Percentiles rank a stretch among this genome's conserved stretches.
Evolutionary conservation across 2,113 vertebrate genomes (phyloP).

Genomic region (Apodemus speciosus): DNA sequence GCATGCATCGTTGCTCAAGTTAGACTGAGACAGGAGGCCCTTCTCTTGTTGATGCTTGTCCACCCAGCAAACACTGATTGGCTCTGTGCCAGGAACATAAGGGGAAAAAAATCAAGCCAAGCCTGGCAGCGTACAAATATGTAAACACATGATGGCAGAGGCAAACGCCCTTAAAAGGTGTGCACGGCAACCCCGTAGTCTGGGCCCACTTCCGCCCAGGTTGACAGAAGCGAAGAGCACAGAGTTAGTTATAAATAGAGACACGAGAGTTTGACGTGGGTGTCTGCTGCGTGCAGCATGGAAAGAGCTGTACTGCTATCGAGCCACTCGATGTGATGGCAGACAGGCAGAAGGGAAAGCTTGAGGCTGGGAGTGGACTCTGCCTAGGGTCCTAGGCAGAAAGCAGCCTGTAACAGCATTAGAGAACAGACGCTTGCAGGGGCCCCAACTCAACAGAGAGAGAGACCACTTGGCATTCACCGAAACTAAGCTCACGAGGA

Average conservation of each 20-base stretch:
- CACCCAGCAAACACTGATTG: not conserved
- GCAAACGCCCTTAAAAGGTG: not conserved
- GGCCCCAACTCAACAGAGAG: not conserved
- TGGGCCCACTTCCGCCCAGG: not conserved
- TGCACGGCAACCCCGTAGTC: not conserved
- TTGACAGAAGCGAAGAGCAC: not conserved
- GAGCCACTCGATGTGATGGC: not conserved
- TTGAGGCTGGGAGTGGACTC: not conserved
- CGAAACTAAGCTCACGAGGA: not conserved
- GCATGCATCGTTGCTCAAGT: not conserved
- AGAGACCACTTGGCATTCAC: conserved; percentile 9
- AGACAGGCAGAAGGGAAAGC: not conserved
- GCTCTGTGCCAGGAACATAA: not conserved
- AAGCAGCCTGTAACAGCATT: not conserved
- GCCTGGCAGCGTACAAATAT: not conserved
- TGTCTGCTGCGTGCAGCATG: not conserved
- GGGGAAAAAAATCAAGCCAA: not conserved
- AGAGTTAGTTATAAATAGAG: not conserved
- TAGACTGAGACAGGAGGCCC: not conserved
- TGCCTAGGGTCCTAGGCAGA: not conserved
- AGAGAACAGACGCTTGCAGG: not conserved
- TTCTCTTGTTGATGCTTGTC: not conserved
- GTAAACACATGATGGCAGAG: not conserved
- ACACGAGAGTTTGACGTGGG: not conserved
- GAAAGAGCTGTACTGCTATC: not conserved